These are phyloP conservation scores for Microcebus lehilahytsara DNA, from an alignment of 2,113 vertebrate species.

Conservation along the genomic window DNA sequence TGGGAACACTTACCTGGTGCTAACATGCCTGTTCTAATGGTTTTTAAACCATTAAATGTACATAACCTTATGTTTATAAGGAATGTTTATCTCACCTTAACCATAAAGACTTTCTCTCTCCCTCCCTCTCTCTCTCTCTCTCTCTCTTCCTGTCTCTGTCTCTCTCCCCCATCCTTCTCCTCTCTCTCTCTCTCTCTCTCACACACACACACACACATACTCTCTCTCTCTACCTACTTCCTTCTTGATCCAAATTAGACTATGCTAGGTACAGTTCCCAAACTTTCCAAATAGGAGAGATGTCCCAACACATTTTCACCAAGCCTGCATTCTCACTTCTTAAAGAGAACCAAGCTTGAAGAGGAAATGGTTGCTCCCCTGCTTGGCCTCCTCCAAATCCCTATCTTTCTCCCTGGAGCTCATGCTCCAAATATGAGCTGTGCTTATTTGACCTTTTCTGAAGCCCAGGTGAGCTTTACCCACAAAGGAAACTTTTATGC, in stretches of 20 bases:
- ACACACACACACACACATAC: neutral
- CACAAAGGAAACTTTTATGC: neutral
- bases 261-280: neutral
- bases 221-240: neutral
- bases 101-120: neutral
- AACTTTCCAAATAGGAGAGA: neutral
- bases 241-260: constrained; percentile 15
- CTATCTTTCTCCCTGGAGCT: neutral
- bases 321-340: neutral
- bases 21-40: neutral
- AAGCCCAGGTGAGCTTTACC: neutral
- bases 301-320: neutral
- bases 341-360: neutral
- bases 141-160: no score
- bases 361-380: neutral
- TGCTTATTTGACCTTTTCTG: neutral
- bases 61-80: neutral
- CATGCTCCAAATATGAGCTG: neutral
- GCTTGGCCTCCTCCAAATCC: neutral
- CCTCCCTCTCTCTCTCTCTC: neutral
- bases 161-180: neutral
- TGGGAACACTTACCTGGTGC: neutral
- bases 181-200: neutral
- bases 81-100: neutral
- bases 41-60: constrained; percentile 9